phyloP scores from a whole-genome alignment of 2,113 vertebrate species.

The Panthera leo region DNA sequence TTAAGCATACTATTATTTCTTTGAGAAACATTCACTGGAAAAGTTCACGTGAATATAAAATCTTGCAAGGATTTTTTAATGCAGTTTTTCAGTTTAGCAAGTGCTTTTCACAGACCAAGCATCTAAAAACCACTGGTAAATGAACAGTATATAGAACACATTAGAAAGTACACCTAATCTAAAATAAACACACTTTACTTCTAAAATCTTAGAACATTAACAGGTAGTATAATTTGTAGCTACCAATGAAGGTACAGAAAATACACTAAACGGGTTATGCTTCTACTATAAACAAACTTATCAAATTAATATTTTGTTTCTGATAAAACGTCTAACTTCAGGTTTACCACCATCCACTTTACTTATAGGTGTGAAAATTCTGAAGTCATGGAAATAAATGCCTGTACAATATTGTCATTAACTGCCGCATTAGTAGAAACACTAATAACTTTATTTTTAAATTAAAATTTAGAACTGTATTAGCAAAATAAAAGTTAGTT shows the following conservation, averaged over 20 bases:
- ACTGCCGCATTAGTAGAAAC: background rate
- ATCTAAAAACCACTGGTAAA: slow-evolving; percentile 6
- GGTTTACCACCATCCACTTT: background rate
- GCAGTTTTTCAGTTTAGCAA: slow-evolving; percentile 29
- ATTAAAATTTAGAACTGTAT: slow-evolving; percentile 26
- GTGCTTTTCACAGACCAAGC: background rate
- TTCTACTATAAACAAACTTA: slow-evolving; percentile 36
- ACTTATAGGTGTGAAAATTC: background rate
- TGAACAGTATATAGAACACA: background rate
- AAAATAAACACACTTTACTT: slow-evolving; percentile 31
- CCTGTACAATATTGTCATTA: background rate
- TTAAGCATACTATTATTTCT: slow-evolving; percentile 2
- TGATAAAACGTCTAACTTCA: background rate
- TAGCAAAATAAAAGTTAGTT: slow-evolving; percentile 16
- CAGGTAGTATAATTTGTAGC: slow-evolving; percentile 7
- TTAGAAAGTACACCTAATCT: background rate
- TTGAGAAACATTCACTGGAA: slow-evolving; percentile 22
- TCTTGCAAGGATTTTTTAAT: background rate
- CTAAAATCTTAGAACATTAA: slow-evolving; percentile 22
- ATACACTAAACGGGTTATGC: background rate
- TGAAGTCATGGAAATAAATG: slow-evolving; percentile 58
- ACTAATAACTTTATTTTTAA: slow-evolving; percentile 22
- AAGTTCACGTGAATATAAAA: slow-evolving; percentile 31
- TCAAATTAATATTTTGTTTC: background rate
- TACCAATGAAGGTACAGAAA: slow-evolving; percentile 3